phyloP scores from a whole-genome alignment of 2,797 vertebrate species.

The Mareca strepera region DNA sequence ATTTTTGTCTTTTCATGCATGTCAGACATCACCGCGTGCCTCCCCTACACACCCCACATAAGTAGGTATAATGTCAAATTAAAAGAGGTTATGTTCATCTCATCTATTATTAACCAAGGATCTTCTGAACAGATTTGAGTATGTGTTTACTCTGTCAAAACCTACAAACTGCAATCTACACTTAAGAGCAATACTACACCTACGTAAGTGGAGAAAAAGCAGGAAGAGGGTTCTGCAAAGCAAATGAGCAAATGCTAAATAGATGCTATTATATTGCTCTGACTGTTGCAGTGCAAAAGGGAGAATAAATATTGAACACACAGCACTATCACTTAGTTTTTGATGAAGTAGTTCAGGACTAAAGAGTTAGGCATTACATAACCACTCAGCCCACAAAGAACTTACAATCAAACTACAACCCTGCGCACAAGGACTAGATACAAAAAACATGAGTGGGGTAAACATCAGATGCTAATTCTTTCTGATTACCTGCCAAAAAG shows the following conservation, averaged over 20 bases:
- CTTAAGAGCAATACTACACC: constrained; percentile 19
- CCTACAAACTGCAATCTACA: neutral
- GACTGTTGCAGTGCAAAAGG: neutral
- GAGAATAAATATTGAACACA: constrained; percentile 29
- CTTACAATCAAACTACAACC: neutral
- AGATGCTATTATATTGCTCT: neutral
- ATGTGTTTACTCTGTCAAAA: constrained; percentile 35
- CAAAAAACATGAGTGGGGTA: neutral
- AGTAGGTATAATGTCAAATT: neutral
- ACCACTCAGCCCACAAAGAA: neutral
- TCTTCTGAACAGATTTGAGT: constrained; percentile 7
- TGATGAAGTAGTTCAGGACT: neutral
- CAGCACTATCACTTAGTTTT: neutral
- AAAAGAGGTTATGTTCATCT: neutral
- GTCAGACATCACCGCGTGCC: neutral
- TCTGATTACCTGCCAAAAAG: neutral
- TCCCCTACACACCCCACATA: neutral
- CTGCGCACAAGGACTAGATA: neutral
- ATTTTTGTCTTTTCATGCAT: neutral
- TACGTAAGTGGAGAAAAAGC: neutral
- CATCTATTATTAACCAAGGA: constrained; percentile 33
- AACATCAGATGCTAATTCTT: neutral
- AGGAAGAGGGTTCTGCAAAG: neutral
- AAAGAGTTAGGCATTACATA: neutral
- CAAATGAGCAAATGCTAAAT: neutral